Conservation (phyloP, 2,797 vertebrate genomes). For the Ptychadena robeensis region DNA sequence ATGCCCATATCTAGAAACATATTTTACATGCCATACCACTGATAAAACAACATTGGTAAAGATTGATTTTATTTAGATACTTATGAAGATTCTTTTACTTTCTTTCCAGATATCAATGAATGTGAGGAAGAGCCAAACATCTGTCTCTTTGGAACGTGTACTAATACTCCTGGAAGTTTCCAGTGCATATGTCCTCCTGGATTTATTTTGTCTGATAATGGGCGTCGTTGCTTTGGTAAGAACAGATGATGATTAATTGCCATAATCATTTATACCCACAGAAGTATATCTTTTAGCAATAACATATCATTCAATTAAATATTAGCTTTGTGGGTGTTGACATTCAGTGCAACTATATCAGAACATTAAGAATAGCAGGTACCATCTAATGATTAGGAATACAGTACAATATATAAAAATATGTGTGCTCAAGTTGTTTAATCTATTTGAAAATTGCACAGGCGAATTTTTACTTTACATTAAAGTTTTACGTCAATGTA, state of each 20-base stretch:
- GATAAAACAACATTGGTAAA: not conserved
- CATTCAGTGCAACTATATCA: not conserved
- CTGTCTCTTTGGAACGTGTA: conserved; percentile 90
- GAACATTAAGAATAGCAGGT: not conserved
- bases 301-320: not conserved
- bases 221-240: conserved; percentile 89
- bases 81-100: not conserved
- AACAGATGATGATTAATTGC: not conserved
- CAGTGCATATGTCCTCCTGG: conserved; percentile 88
- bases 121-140: conserved; percentile 87
- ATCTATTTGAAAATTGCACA: no score
- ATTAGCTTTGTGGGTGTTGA: not conserved
- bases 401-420: no score
- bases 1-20: not conserved
- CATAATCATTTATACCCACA: not conserved
- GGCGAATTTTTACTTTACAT: no score
- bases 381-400: not conserved
- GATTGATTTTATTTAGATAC: not conserved
- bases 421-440: no score
- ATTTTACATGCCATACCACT: not conserved
- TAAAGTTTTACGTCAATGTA: no score
- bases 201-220: conserved; percentile 89
- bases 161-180: conserved; percentile 91
- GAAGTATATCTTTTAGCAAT: not conserved
- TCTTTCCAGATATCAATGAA: conserved; percentile 86